Evolutionary conservation across 2,888 invertebrate species (phyloP).

Genomic region (Drosophila emarginata): DNA sequence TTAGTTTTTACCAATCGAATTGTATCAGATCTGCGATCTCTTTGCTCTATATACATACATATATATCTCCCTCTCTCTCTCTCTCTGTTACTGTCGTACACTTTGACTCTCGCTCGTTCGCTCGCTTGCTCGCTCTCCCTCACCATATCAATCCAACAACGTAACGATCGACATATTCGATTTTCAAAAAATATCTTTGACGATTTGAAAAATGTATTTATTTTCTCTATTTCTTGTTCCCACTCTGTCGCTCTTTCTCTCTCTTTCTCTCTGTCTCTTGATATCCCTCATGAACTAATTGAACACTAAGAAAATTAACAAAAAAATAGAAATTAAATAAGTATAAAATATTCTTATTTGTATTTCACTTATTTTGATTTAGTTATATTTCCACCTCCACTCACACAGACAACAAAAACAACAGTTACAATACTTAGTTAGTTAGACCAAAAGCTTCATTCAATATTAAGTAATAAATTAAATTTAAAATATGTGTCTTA

Average conservation of each 20-base stretch:
- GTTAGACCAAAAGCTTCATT: constrained; percentile 60
- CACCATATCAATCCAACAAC: constrained; percentile 16
- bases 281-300: neutral
- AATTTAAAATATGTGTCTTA: constrained; percentile 76
- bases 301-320: neutral
- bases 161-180: constrained; percentile 1
- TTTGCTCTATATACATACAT: constrained; percentile 3
- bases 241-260: constrained; percentile 21
- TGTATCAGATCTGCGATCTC: constrained; percentile 9
- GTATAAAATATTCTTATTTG: constrained; percentile 21
- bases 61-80: constrained; percentile 10
- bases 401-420: constrained; percentile 36
- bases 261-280: constrained; percentile 21
- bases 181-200: constrained; percentile 2
- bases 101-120: constrained; percentile 58
- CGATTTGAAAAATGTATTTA: constrained; percentile 12
- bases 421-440: constrained; percentile 58
- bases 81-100: constrained; percentile 54
- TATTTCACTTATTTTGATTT: constrained; percentile 29
- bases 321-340: neutral
- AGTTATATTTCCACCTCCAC: constrained; percentile 16
- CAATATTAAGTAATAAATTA: constrained; percentile 51
- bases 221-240: constrained; percentile 14
- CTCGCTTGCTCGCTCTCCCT: constrained; percentile 49
- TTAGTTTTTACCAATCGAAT: constrained; percentile 17